Base-by-base conservation (phyloP, 2,797 vertebrate genomes). In the Diplodus sargus region DNA sequence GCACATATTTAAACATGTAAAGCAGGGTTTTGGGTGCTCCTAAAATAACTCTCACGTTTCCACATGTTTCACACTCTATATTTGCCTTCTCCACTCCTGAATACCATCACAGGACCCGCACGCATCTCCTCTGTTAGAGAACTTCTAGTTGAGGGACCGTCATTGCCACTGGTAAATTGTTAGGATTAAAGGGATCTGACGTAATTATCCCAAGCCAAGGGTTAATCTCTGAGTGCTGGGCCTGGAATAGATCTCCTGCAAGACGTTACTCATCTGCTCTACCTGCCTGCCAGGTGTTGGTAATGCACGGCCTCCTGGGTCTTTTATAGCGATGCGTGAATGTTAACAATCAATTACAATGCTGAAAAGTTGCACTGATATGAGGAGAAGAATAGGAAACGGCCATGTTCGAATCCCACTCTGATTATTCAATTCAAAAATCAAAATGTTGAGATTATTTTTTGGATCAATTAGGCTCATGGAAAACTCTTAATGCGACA, bases 121-220 rank as follows among this genome's bases (percentile, higher is more conserved):
- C 42, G 60, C 57, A 53, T 56, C 52, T 48, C 53, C 48, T 49
- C 49, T 63, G 51, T 3, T 23, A 23, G 60, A 70, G 53, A 61
- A 48, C 57, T n/a, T 59, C 3, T 28, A 34, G 23, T 16, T 15
- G 47, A 78, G 54, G 43, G 54, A 59, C 34, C 4, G 53, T 78
- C 69, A 34, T 14, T 20, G 76, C 52, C 72, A 42, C 67, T 56
- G 76, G 84, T 90, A 70, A 91, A 80, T 74, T 87, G 89, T 89
- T 77, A 51, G 90, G 94, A 94, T 95, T 94, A 95, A 86, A 80
- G 74, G 87, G 88, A 89, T 86, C 71, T 94, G 91, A 93, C 81
- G 83, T 89, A 92, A 88, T 91, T 85, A 85, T 82, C 90, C 76
- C 69, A 81, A 88, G 85, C 72, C 87, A 91, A 76, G 63, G 48